Evolutionary conservation across 53 echinoderm and acorn worm genomes (phyloP).

Genomic region (Henricia sp.): DNA sequence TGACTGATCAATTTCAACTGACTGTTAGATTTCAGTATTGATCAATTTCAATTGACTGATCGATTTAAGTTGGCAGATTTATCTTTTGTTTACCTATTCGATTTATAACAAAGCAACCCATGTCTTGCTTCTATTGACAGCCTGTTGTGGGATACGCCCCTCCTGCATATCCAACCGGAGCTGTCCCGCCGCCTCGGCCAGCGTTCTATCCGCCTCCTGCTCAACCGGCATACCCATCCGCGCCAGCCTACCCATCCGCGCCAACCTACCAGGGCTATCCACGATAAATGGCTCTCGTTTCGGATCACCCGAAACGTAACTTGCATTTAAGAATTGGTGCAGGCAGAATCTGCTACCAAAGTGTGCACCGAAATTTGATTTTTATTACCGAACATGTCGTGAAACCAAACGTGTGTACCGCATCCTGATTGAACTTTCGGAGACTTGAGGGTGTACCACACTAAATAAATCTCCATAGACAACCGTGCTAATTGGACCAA

Average conservation of each 20-base stretch:
- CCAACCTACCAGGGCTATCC: not conserved
- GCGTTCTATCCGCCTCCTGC: not conserved
- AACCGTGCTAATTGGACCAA: too few species aligned
- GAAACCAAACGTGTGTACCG: not conserved
- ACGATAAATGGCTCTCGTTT: not conserved
- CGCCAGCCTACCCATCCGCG: not conserved
- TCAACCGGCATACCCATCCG: not conserved
- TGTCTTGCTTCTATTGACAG: not conserved
- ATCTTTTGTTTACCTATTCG: not conserved
- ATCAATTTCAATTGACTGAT: too few species aligned
- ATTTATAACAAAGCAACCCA: not conserved
- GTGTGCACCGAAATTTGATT: not conserved
- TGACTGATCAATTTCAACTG: too few species aligned
- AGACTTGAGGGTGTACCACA: too few species aligned
- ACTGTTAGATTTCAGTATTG: too few species aligned
- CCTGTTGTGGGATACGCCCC: not conserved
- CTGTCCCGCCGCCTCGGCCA: not conserved
- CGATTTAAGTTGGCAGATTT: not conserved
- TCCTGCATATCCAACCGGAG: not conserved
- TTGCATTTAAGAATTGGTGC: too few species aligned
- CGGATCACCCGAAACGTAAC: not conserved
- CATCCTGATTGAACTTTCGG: too few species aligned
- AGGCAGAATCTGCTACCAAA: too few species aligned
- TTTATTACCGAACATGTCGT: not conserved
- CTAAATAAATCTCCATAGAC: too few species aligned